phyloP scores from a whole-genome alignment of 2,888 invertebrate genomes.

The Onthophagus sagittarius region DNA sequence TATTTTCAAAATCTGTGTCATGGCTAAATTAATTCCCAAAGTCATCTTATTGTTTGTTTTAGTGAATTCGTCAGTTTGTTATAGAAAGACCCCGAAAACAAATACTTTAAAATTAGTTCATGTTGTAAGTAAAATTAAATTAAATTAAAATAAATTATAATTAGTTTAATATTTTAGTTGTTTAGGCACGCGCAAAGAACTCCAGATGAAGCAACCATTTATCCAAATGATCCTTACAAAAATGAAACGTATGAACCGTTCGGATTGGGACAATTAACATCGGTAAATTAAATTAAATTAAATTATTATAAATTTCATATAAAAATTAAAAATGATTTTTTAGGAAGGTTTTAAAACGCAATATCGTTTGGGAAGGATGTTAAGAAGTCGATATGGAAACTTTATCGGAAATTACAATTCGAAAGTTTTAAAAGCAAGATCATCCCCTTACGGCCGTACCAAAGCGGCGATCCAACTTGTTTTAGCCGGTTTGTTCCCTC shows the following conservation, averaged over 20 bases:
- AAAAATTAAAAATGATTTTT: conserved; percentile 19
- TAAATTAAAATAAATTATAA: background rate
- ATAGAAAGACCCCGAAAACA: background rate
- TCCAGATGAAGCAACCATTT: conserved; percentile 21
- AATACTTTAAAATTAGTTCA: background rate
- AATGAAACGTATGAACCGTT: conserved; percentile 22
- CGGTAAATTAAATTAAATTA: conserved; percentile 9
- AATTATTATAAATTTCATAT: background rate
- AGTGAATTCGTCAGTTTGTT: background rate
- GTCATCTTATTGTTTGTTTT: background rate
- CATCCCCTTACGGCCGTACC: conserved; percentile 65
- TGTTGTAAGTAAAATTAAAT: background rate
- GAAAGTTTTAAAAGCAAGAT: conserved; percentile 58
- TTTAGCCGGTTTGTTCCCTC: conserved; percentile 63
- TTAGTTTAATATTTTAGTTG: conserved; percentile 12
- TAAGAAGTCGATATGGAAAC: conserved; percentile 56
- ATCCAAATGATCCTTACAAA: conserved; percentile 22
- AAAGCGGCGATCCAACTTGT: conserved; percentile 64
- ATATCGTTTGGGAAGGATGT: conserved; percentile 54
- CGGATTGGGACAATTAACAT: conserved; percentile 20
- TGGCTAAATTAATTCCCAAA: background rate
- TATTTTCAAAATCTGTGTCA: background rate
- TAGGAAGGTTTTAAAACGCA: conserved; percentile 63
- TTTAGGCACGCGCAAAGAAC: conserved; percentile 24
- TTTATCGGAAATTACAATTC: conserved; percentile 57